These are phyloP conservation scores for Chelonus formosanus DNA, from an alignment of 2,888 invertebrate species.

Conservation along the genomic window DNA sequence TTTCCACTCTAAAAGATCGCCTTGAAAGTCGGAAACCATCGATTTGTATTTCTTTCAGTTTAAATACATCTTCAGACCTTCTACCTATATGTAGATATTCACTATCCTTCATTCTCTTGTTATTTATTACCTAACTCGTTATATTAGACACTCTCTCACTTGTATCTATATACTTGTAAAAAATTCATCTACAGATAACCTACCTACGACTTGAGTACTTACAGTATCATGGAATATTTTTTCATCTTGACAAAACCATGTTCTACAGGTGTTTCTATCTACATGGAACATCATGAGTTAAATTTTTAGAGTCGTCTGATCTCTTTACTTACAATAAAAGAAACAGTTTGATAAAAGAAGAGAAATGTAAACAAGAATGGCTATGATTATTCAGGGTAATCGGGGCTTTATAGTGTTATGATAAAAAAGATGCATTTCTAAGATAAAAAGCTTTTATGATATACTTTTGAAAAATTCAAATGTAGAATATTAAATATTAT, in stretches of 20 bases:
- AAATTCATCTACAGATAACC: not conserved
- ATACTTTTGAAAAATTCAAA: no score
- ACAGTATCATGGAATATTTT: conserved; percentile 7
- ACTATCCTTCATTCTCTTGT: not conserved
- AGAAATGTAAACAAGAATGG: no score
- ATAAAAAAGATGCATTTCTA: no score
- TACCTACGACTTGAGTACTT: not conserved
- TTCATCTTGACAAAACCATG: not conserved
- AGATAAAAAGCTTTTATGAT: no score
- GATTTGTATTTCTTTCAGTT: conserved; percentile 28
- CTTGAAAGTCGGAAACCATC: conserved; percentile 19
- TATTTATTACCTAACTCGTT: conserved; percentile 1
- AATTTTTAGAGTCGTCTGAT: no score
- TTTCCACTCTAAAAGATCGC: conserved; percentile 37
- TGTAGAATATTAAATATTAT: no score
- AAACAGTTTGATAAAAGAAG: no score
- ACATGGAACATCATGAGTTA: no score
- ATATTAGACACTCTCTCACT: not conserved
- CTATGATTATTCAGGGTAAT: no score
- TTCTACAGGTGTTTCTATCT: no score
- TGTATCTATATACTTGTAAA: conserved; percentile 2
- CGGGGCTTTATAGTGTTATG: no score
- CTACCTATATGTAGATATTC: not conserved
- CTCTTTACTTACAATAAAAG: no score
- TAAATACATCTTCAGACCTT: conserved; percentile 32